Conservation (phyloP, 2,113 vertebrate genomes). For the Centrocercus urophasianus region DNA sequence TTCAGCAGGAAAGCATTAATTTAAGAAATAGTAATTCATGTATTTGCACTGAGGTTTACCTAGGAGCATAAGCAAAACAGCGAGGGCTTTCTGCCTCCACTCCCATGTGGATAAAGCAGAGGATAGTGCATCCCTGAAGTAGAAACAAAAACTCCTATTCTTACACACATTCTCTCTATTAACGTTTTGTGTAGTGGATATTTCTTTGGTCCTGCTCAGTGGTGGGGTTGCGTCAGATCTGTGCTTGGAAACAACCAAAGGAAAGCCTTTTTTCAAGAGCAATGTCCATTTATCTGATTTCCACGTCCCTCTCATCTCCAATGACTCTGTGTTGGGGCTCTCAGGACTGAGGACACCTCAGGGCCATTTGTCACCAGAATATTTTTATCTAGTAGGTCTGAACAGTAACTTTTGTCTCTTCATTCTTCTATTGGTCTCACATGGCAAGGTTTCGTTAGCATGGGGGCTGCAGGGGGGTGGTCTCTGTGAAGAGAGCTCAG, state of each 20-base stretch:
- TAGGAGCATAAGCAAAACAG: neutral
- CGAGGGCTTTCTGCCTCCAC: neutral
- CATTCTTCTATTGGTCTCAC: no score
- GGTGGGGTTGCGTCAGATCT: neutral
- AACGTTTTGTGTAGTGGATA: neutral
- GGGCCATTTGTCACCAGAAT: neutral
- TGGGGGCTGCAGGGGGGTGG: no score
- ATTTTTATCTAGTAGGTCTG: no score
- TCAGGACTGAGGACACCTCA: neutral
- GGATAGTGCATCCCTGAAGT: neutral
- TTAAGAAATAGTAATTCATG: neutral
- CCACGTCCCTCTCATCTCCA: fast-evolving
- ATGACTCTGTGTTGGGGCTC: neutral
- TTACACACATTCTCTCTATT: neutral
- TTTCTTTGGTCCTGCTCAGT: neutral
- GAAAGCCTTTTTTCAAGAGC: neutral
- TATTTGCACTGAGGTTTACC: neutral
- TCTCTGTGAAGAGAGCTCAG: no score
- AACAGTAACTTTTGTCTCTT: no score
- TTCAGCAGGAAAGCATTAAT: neutral
- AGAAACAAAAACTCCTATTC: neutral
- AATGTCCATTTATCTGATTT: neutral
- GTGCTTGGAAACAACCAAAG: neutral
- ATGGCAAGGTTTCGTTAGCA: no score
- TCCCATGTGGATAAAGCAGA: neutral